Evolutionary conservation across 2,797 vertebrate species (phyloP).

Genomic region (Lates japonicus): DNA sequence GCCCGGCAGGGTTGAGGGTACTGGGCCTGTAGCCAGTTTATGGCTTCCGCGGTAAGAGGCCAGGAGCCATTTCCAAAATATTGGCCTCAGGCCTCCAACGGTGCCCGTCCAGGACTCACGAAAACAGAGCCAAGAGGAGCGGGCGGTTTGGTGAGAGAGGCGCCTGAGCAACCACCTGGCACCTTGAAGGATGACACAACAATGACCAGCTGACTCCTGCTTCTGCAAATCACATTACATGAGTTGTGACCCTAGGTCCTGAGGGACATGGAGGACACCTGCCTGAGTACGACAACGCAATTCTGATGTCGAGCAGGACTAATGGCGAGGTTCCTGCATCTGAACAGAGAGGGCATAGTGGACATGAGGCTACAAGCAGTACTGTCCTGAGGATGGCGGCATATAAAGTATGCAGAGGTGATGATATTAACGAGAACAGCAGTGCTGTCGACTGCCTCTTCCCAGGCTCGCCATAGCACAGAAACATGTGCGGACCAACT

Average conservation of each 20-base stretch:
- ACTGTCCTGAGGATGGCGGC: slow-evolving; percentile 91
- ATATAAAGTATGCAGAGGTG: slow-evolving; percentile 89
- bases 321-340: slow-evolving; percentile 89
- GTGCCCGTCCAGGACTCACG: slow-evolving; percentile 47
- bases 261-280: slow-evolving; percentile 93
- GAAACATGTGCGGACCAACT: slow-evolving; percentile 70
- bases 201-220: slow-evolving; percentile 72
- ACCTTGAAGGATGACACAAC: slow-evolving; percentile 69
- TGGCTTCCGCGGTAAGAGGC: slow-evolving; percentile 91
- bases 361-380: slow-evolving; percentile 92
- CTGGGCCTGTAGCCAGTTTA: slow-evolving; percentile 79
- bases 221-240: slow-evolving; percentile 74
- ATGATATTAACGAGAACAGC: slow-evolving; percentile 71
- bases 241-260: slow-evolving; percentile 85
- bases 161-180: slow-evolving; percentile 71
- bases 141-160: slow-evolving; percentile 53
- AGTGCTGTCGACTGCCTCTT: slow-evolving; percentile 52
- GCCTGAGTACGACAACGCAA: slow-evolving; percentile 96
- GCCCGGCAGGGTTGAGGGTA: slow-evolving; percentile 78
- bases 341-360: slow-evolving; percentile 76
- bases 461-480: slow-evolving; percentile 59
- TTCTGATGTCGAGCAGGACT: slow-evolving; percentile 96
- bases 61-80: slow-evolving; percentile 82
- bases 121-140: slow-evolving; percentile 63
- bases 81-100: slow-evolving; percentile 84